Evolutionary conservation across 2,888 invertebrate species (phyloP), one percentile per base, ranked within the genome.

Genomic region (Auanema freiburgensis): DNA sequence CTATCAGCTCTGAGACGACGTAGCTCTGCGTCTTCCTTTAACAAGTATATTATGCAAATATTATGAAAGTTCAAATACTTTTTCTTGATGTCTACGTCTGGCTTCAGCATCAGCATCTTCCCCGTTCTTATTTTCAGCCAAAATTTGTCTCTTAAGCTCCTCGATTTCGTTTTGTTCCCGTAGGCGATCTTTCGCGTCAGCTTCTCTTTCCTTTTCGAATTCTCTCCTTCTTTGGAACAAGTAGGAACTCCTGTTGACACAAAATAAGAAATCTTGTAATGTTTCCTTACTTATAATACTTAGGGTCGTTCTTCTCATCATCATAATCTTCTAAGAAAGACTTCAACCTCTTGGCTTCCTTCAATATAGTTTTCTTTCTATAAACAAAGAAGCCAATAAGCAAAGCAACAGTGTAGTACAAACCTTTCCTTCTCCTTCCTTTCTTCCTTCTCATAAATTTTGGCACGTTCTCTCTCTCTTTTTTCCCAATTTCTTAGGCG

Each of bases 261-360:
- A 21, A 64, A 65, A 18, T 62, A 8, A 60, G 25, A 16, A 42
- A 44, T 14, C 11, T 53, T 52, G 59, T n/a, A 52, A 5, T 33
- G 33, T 33, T 53, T 44, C 83, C 87, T 85, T 83, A 89, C 90
- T 92, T 93, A 88, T 96, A 98, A 87, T 92, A 98, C 87, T 96
- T 96, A 55, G 91, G 89, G 85, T 98, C 98, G 85, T 97, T 95
- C 58, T 94, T 88, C 85, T 96, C 95, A 85, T 98, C 98, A 83
- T 97, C 96, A 84, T 99, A 99, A 85, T 98, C 97, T 86, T 98
- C 98, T 2, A 98, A 88, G 86, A 99, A 99, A 87, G 96, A 93
- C 85, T 94, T 93, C 59, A 98, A 88, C 50, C 92, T 88, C 86
- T 92, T 92, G 0, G 94, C 95, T 86, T 98, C 97, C 65, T 90